A percentile compares a stretch with the other conserved stretches of the same genome.
Conservation (phyloP, 92 coral and sea anemone genomes). For the Meandrina meandrites region DNA sequence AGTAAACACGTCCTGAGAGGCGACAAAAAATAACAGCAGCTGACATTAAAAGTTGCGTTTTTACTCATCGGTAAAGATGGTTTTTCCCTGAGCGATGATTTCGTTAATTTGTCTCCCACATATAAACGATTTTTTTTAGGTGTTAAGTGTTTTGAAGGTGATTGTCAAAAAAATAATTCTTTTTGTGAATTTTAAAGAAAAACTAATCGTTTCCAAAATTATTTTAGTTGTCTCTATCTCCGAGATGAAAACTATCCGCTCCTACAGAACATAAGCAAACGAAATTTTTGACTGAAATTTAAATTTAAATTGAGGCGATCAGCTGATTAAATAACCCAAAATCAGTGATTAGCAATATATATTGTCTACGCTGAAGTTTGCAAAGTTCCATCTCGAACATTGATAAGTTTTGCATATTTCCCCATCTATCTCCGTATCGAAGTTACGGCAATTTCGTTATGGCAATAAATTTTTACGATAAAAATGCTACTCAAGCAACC, state of each 20-base stretch:
- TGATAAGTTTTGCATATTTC: slow-evolving; percentile 14
- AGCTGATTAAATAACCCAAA: slow-evolving; percentile 38
- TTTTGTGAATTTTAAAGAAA: not conserved
- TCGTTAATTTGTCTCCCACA: not conserved
- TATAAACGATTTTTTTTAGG: not conserved
- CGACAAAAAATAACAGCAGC: not conserved
- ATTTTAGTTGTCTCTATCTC: not conserved
- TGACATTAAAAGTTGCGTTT: not conserved
- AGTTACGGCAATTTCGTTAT: slow-evolving; percentile 21
- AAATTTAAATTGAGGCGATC: slow-evolving; percentile 4
- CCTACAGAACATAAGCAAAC: not conserved
- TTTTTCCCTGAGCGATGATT: not conserved
- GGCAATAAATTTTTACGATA: slow-evolving; percentile 6
- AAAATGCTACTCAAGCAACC: not conserved
- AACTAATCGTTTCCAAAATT: not conserved
- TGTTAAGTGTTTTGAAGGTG: not conserved
- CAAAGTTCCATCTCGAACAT: not conserved
- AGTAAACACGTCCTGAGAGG: not conserved
- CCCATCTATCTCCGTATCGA: slow-evolving; percentile 17
- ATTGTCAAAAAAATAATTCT: not conserved
- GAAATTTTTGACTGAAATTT: not conserved
- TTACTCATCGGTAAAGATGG: not conserved
- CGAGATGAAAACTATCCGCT: not conserved
- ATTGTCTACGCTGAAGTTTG: not conserved
- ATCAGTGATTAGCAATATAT: not conserved